A percentile compares a stretch with the other conserved stretches of the same genome.
Conservation (phyloP, 1,140 invertebrate species). For the Orius laevigatus region DNA sequence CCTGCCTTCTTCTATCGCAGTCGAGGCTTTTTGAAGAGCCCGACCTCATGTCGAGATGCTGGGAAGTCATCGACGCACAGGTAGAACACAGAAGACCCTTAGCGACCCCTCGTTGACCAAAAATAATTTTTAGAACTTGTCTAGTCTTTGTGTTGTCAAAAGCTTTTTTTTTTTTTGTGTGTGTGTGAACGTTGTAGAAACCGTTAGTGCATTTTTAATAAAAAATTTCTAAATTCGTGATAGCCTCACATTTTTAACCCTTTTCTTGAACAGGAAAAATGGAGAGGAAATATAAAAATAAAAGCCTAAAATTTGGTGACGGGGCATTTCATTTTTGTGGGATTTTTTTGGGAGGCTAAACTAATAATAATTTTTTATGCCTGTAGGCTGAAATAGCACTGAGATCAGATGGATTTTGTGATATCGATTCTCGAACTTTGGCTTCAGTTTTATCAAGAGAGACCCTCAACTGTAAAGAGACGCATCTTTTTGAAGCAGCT, state of each 20-base stretch:
- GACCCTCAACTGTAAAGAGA: conserved; percentile 82
- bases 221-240: too few relatives aligned
- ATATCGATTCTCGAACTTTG: conserved; percentile 77
- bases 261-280: neutral
- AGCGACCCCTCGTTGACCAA: too few relatives aligned
- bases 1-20: conserved; percentile 77
- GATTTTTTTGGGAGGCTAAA: too few relatives aligned
- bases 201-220: too few relatives aligned
- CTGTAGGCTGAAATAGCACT: conserved; percentile 81
- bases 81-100: conserved; percentile 27
- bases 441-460: conserved; percentile 74
- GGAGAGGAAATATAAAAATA: too few relatives aligned
- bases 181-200: too few relatives aligned
- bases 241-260: too few relatives aligned
- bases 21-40: conserved; percentile 82
- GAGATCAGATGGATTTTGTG: conserved; percentile 80
- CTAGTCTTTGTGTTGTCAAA: too few relatives aligned
- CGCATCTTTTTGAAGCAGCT: conserved; percentile 75
- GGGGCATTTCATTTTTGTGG: neutral
- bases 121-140: too few relatives aligned
- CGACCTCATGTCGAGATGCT: conserved; percentile 82
- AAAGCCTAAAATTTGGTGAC: too few relatives aligned
- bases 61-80: conserved; percentile 89
- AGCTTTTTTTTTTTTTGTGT: too few relatives aligned
- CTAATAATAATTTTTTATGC: conserved; percentile 12